Conservation (phyloP, 2,888 invertebrate genomes). For the Phoenoteleia sp. region DNA sequence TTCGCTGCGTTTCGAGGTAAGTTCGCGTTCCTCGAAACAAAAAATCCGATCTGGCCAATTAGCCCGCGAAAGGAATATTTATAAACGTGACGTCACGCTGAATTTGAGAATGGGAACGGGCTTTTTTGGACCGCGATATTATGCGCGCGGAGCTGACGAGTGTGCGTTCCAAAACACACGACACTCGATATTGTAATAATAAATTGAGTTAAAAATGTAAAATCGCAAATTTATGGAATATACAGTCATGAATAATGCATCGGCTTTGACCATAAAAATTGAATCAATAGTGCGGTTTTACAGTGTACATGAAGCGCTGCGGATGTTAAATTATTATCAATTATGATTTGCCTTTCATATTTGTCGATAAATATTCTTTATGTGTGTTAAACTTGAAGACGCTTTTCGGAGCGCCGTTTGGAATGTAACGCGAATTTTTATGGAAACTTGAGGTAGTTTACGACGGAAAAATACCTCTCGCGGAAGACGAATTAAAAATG, state of each 20-base stretch:
- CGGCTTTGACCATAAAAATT: constrained; percentile 66
- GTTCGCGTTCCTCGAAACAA: background rate
- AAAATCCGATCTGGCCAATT: background rate
- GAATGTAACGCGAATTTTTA: constrained; percentile 50
- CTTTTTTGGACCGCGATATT: background rate
- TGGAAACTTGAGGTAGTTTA: constrained; percentile 39
- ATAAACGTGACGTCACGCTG: constrained; percentile 1
- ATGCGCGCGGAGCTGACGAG: constrained; percentile 40
- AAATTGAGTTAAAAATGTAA: constrained; percentile 67
- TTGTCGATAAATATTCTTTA: constrained; percentile 66
- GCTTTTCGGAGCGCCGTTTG: constrained; percentile 29
- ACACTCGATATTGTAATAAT: constrained; percentile 57
- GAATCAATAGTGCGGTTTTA: constrained; percentile 63
- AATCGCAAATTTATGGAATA: constrained; percentile 66
- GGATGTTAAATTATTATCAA: constrained; percentile 67
- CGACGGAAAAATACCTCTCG: constrained; percentile 36
- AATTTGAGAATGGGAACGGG: background rate
- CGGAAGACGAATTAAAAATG: constrained; percentile 54
- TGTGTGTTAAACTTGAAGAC: constrained; percentile 47
- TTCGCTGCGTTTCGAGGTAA: background rate
- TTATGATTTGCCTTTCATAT: constrained; percentile 67
- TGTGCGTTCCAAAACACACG: constrained; percentile 35
- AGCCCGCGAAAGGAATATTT: constrained; percentile 12
- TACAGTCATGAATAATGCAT: constrained; percentile 62
- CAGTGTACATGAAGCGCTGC: constrained; percentile 48